A percentile compares a stretch with the other conserved stretches of the same genome.
Conservation (phyloP, 2,888 invertebrate species). For the Tetropium fuscum region DNA sequence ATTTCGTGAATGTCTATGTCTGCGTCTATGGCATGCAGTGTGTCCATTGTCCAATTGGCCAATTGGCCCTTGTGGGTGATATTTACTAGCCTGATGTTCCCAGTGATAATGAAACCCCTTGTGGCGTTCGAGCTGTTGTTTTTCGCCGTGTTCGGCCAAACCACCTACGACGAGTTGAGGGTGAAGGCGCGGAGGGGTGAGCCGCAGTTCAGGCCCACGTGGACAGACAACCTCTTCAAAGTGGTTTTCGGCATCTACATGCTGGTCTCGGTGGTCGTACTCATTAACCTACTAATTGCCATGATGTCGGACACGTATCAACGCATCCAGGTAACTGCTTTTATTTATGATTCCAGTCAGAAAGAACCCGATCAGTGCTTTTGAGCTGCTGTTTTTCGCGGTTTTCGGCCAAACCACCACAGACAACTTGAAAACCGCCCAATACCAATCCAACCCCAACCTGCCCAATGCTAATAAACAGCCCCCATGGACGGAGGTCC, state of each 20-base stretch:
- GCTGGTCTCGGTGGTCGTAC: constrained; percentile 97
- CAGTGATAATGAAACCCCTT: constrained; percentile 88
- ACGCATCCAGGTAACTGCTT: constrained; percentile 91
- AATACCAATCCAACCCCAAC: constrained; percentile 66
- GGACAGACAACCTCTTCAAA: constrained; percentile 90
- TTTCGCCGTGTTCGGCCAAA: constrained; percentile 98
- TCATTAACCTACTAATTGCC: constrained; percentile 99
- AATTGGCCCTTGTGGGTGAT: constrained; percentile 12
- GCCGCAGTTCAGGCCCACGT: constrained; percentile 80
- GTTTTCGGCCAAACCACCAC: constrained; percentile 95
- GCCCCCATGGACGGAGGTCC: constrained; percentile 85
- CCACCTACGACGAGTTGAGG: constrained; percentile 82
- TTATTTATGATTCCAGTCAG: constrained; percentile 80
- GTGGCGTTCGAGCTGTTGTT: constrained; percentile 97
- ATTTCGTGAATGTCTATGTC: constrained; percentile 38
- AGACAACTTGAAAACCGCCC: constrained; percentile 80
- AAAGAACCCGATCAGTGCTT: constrained; percentile 92
- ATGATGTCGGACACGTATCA: constrained; percentile 99
- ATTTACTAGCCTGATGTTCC: constrained; percentile 53
- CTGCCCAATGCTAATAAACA: constrained; percentile 65
- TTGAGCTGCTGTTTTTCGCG: constrained; percentile 98
- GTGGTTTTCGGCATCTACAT: constrained; percentile 97
- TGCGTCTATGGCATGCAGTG: constrained; percentile 39
- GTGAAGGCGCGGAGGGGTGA: constrained; percentile 76
- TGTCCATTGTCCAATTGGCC: constrained; percentile 6